Conservation (phyloP, 1,140 invertebrate species). For the Apocrypta bakeri region DNA sequence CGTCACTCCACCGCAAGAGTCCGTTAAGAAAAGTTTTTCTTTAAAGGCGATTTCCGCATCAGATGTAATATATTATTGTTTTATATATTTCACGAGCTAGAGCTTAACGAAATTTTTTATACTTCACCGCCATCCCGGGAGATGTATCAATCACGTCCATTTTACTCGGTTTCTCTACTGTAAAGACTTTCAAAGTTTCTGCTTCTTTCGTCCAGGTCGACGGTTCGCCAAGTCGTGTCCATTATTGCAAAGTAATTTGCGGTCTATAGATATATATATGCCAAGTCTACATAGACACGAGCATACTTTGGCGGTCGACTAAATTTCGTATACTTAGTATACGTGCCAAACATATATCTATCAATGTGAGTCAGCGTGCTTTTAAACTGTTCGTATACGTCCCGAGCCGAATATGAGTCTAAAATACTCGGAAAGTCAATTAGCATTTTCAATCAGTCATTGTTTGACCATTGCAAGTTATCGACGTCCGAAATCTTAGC, state of each 20-base stretch:
- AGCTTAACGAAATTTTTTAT: neutral
- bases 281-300: neutral
- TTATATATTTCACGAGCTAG: neutral
- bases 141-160: neutral
- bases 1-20: too few species aligned
- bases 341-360: constrained; percentile 4
- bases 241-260: constrained; percentile 23
- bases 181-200: constrained; percentile 20
- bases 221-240: constrained; percentile 7
- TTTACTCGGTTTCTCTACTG: too few species aligned
- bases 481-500: neutral
- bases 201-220: neutral
- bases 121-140: neutral
- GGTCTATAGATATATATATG: neutral
- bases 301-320: too few species aligned
- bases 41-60: too few species aligned
- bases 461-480: neutral
- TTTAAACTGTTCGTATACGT: too few species aligned
- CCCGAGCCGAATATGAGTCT: too few species aligned
- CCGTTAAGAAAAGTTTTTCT: too few species aligned
- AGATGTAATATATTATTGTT: neutral
- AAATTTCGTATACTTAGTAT: too few species aligned
- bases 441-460: neutral
- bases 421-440: neutral
- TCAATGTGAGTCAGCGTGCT: too few species aligned